A percentile compares a stretch with the other conserved stretches of the same genome.
These are phyloP conservation scores for Pelochelys cantorii DNA, from an alignment of 2,797 vertebrate species.

Conservation along the genomic window DNA sequence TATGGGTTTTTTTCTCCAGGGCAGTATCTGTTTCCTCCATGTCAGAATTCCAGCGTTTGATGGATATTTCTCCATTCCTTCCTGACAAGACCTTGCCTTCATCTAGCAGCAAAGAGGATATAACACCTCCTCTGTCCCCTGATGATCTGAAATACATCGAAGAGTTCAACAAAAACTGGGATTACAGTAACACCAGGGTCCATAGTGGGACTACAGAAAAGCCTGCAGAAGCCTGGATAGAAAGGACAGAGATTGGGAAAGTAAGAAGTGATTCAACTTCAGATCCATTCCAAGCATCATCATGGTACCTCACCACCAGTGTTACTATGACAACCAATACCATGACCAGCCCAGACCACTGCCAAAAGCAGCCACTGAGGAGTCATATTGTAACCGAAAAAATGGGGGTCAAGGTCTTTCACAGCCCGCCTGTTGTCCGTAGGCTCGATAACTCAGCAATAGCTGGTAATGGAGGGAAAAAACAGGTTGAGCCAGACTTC, in stretches of 20 bases:
- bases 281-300: conserved; percentile 87
- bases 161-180: conserved; percentile 96
- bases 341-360: conserved; percentile 91
- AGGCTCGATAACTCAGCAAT: conserved; percentile 78
- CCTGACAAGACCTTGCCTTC: conserved; percentile 89
- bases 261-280: conserved; percentile 66
- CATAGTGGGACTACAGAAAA: conserved; percentile 77
- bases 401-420: conserved; percentile 87
- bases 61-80: conserved; percentile 98
- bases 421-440: conserved; percentile 87
- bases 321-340: conserved; percentile 96
- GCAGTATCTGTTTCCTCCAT: conserved; percentile 98
- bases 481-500: conserved; percentile 72
- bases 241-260: conserved; percentile 82
- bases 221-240: conserved; percentile 77
- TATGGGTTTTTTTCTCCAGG: conserved; percentile 77
- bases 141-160: conserved; percentile 99
- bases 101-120: conserved; percentile 85
- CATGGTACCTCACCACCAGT: conserved; percentile 97
- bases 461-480: conserved; percentile 71
- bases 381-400: conserved; percentile 83
- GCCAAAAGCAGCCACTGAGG: conserved; percentile 87
- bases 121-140: conserved; percentile 95
- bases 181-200: conserved; percentile 77
- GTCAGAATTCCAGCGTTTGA: conserved; percentile 98